Conservation (phyloP, 2,888 invertebrate genomes). For the Rotaria sp. region DNA sequence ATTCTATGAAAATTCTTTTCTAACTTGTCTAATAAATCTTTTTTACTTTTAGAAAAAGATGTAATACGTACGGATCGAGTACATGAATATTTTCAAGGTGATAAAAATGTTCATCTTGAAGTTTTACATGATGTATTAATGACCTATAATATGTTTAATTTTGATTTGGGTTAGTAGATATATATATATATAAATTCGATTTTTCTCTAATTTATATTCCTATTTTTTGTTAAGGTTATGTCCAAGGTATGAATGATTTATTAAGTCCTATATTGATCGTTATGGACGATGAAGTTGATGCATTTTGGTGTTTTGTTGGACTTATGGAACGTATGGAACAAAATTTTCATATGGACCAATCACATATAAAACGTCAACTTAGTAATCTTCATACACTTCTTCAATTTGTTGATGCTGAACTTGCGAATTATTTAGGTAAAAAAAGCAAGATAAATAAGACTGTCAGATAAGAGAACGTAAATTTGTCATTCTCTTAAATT, state of each 20-base stretch:
- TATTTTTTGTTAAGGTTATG: slow-evolving; percentile 55
- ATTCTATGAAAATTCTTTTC: background rate
- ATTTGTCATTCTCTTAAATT: too few species aligned
- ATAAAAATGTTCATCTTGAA: slow-evolving; percentile 77
- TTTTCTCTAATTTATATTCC: background rate
- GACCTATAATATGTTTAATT: slow-evolving; percentile 98
- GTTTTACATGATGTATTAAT: slow-evolving; percentile 82
- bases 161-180: slow-evolving; percentile 69
- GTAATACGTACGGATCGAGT: slow-evolving; percentile 88
- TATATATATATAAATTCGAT: background rate
- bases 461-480: too few species aligned
- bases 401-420: slow-evolving; percentile 64
- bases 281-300: slow-evolving; percentile 83
- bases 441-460: background rate
- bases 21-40: slow-evolving; percentile 31
- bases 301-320: slow-evolving; percentile 97
- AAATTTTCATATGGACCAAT: slow-evolving; percentile 94
- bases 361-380: slow-evolving; percentile 87
- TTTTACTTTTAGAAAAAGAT: slow-evolving; percentile 71
- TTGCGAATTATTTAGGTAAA: slow-evolving; percentile 55
- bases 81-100: slow-evolving; percentile 82
- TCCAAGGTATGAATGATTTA: slow-evolving; percentile 95
- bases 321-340: slow-evolving; percentile 85
- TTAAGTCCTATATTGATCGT: slow-evolving; percentile 77
- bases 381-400: slow-evolving; percentile 74